These are phyloP conservation scores for Camelus dromedarius DNA, from an alignment of 2,113 vertebrate genomes.

Conservation along the genomic window DNA sequence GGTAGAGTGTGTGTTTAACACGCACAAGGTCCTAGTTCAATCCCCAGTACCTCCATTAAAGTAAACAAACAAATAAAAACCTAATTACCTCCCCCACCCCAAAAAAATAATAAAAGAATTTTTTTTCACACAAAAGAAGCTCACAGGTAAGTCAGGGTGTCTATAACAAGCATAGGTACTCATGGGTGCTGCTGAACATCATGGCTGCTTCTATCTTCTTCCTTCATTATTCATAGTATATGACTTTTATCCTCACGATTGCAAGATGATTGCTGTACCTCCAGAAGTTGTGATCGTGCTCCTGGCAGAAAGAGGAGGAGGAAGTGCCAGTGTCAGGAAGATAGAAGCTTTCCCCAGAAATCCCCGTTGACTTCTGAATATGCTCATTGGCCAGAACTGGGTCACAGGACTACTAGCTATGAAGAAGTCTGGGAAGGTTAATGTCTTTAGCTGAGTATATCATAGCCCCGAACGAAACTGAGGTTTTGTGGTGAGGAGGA, in stretches of 20 bases:
- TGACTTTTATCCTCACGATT: not conserved
- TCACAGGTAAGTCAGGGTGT: not conserved
- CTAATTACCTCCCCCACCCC: no score
- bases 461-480: not conserved
- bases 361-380: not conserved
- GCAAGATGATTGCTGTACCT: not conserved
- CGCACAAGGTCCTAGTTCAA: no score
- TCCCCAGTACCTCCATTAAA: no score
- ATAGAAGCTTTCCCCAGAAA: not conserved
- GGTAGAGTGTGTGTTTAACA: no score
- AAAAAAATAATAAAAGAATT: no score
- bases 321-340: not conserved
- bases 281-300: not conserved
- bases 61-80: no score
- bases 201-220: not conserved
- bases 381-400: not conserved
- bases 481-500: conserved; percentile 1
- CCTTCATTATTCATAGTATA: not conserved
- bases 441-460: not conserved
- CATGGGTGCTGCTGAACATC: not conserved
- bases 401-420: not conserved
- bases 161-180: not conserved
- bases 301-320: not conserved
- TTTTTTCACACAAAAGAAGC: not conserved
- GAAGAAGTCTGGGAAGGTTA: not conserved